These are phyloP conservation scores for Anser brachyrhynchus DNA, from an alignment of 2,113 vertebrate genomes.

Conservation along the genomic window DNA sequence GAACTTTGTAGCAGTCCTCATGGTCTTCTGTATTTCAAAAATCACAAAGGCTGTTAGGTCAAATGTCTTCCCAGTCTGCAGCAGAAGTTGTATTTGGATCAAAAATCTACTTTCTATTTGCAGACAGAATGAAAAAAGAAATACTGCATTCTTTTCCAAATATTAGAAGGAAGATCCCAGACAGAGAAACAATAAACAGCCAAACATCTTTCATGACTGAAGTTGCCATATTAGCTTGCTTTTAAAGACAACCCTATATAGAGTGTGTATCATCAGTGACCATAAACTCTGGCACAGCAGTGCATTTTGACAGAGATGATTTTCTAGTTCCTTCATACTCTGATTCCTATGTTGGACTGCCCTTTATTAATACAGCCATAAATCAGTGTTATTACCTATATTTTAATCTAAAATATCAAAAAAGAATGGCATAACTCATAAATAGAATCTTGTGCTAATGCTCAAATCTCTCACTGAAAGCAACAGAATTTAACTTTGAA, in stretches of 20 bases:
- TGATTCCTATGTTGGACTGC: background rate
- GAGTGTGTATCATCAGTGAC: constrained; percentile 6
- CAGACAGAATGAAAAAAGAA: background rate
- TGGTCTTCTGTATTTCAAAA: background rate
- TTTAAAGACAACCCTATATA: constrained; percentile 34
- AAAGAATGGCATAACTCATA: constrained; percentile 33
- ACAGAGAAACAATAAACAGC: constrained; percentile 1
- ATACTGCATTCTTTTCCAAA: background rate
- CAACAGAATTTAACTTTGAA: constrained; percentile 52
- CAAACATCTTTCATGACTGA: constrained; percentile 1
- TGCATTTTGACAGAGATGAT: constrained; percentile 19
- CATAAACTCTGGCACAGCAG: background rate
- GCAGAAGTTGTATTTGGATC: background rate
- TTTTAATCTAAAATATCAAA: constrained; percentile 21
- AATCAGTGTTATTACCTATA: constrained; percentile 36
- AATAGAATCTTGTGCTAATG: constrained; percentile 54
- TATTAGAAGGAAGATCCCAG: background rate
- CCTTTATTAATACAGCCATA: constrained; percentile 51
- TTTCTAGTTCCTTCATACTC: constrained; percentile 41
- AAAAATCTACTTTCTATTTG: background rate
- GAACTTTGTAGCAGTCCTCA: background rate
- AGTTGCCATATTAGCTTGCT: constrained; percentile 18
- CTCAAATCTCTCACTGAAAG: constrained; percentile 7
- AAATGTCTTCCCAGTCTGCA: background rate
- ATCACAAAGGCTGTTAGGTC: background rate